A percentile compares a stretch with the other conserved stretches of the same genome.
phyloP scores from a whole-genome alignment of 2,888 invertebrate species.

The Tipula helvola region DNA sequence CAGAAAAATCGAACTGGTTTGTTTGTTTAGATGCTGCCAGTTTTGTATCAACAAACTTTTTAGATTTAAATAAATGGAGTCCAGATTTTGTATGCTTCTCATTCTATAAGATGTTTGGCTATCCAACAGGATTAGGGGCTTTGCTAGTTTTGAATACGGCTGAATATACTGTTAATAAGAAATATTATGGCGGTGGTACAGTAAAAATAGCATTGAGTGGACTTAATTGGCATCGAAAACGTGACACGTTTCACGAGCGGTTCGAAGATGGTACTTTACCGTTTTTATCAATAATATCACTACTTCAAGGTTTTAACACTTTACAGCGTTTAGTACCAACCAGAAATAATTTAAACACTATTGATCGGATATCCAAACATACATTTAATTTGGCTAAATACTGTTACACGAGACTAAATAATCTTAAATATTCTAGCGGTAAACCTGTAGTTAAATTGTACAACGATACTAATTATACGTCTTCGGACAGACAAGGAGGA shows the following conservation, averaged over 20 bases:
- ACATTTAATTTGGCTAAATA: slow-evolving; percentile 65
- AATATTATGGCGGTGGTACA: slow-evolving; percentile 90
- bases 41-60: slow-evolving; percentile 59
- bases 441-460: slow-evolving; percentile 57
- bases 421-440: slow-evolving; percentile 60
- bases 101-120: slow-evolving; percentile 94
- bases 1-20: slow-evolving; percentile 42
- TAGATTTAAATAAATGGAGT: slow-evolving; percentile 56
- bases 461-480: slow-evolving; percentile 53
- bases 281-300: slow-evolving; percentile 69
- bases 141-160: slow-evolving; percentile 53
- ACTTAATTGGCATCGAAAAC: slow-evolving; percentile 57
- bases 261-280: slow-evolving; percentile 93
- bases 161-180: slow-evolving; percentile 35
- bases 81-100: slow-evolving; percentile 89
- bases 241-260: slow-evolving; percentile 54
- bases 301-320: slow-evolving; percentile 72
- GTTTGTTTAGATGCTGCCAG: slow-evolving; percentile 79
- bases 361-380: slow-evolving; percentile 55
- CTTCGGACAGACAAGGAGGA: slow-evolving; percentile 59
- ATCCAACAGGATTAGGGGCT: slow-evolving; percentile 91
- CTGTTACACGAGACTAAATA: slow-evolving; percentile 48
- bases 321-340: slow-evolving; percentile 49
- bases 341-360: slow-evolving; percentile 30
- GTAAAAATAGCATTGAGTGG: slow-evolving; percentile 70